Evolutionary conservation across 2,113 vertebrate species (phyloP).

Genomic region (Amblyornis subalaris): DNA sequence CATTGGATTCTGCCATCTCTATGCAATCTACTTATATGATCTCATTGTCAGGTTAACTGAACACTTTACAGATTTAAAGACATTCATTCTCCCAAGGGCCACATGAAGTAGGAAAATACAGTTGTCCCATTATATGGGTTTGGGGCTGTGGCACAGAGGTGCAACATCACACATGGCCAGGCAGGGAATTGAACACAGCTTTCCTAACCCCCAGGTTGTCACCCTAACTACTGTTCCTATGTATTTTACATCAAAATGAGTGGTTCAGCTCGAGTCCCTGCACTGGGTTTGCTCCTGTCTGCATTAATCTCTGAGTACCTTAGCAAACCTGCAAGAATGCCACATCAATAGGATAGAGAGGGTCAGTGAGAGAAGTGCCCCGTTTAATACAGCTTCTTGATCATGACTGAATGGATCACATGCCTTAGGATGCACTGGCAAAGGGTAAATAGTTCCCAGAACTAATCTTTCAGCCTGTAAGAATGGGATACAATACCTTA

Average conservation of each 20-base stretch:
- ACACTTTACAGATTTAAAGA: neutral
- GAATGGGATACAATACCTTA: neutral
- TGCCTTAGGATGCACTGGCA: neutral
- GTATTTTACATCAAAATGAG: conserved; percentile 14
- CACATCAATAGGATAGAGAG: neutral
- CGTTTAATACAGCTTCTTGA: neutral
- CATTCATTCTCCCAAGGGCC: conserved; percentile 14
- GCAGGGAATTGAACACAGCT: conserved; percentile 1
- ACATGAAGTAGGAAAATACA: conserved; percentile 18
- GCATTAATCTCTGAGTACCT: neutral
- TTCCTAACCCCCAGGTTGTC: conserved; percentile 17
- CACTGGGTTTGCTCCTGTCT: neutral
- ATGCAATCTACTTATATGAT: neutral
- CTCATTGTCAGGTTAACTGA: conserved; percentile 32
- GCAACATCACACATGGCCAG: neutral
- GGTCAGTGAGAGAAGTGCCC: neutral
- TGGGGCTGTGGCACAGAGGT: neutral
- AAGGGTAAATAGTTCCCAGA: neutral
- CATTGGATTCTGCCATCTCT: neutral
- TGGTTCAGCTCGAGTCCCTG: neutral
- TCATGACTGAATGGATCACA: neutral
- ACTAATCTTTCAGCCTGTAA: neutral
- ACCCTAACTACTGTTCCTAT: neutral
- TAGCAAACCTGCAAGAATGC: neutral
- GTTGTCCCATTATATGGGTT: neutral